Evolutionary conservation across 2,797 vertebrate genomes (phyloP).

Genomic region (Austrolebias charrua): DNA sequence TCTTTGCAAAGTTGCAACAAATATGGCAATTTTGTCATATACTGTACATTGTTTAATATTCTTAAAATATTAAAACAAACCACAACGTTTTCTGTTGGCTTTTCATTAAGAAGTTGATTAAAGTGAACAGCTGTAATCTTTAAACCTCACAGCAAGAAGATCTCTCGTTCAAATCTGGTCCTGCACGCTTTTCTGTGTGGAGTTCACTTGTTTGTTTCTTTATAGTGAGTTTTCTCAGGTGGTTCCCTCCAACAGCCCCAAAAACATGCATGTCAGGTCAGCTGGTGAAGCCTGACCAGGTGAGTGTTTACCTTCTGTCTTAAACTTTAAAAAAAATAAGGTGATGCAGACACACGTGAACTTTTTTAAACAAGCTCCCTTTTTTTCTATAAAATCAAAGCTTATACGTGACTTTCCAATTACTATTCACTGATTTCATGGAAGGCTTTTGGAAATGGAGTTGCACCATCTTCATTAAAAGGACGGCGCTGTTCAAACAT

Average conservation of each 20-base stretch:
- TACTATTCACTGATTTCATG: not conserved
- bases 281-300: not conserved
- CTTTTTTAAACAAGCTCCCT: not conserved
- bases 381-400: not conserved
- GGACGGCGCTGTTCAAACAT: conserved; percentile 13
- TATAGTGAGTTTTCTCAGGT: not conserved
- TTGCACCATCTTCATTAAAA: conserved; percentile 2
- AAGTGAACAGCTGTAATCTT: no score
- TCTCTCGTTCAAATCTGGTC: no score
- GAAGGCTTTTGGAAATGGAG: not conserved
- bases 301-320: not conserved
- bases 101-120: no score
- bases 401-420: not conserved
- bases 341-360: not conserved
- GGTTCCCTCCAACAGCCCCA: not conserved
- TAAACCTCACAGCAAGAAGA: no score
- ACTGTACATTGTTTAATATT: no score
- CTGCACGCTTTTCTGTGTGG: no score
- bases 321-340: not conserved
- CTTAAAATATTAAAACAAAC: no score
- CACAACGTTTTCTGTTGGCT: no score
- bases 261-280: not conserved
- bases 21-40: no score
- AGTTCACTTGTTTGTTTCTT: no score
- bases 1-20: no score